Conservation (phyloP, 2,113 vertebrate species). For the Equus przewalskii region DNA sequence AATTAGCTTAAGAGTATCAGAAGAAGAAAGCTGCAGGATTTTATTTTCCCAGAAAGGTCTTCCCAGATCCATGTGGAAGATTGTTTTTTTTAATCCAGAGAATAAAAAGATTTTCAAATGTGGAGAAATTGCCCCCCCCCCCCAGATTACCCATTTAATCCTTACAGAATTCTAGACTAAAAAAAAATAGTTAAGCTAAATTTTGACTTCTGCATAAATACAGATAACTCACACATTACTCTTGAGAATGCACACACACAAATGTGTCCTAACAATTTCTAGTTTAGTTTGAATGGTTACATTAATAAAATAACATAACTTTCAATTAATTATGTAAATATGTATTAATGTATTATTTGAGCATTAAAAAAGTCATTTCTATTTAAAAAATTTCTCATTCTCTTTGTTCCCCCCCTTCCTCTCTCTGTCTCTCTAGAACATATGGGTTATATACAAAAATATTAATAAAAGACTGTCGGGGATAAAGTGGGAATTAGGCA, state of each 20-base stretch:
- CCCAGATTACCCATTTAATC: background rate
- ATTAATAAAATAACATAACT: background rate
- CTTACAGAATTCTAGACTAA: background rate
- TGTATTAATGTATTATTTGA: background rate
- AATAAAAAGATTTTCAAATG: background rate
- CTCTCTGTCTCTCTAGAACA: background rate
- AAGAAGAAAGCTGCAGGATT: background rate
- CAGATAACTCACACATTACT: background rate
- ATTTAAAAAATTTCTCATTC: background rate
- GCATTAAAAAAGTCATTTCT: background rate
- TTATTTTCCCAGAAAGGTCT: background rate
- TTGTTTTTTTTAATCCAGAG: too few species aligned
- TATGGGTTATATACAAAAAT: background rate
- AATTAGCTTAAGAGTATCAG: background rate
- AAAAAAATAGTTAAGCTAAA: background rate
- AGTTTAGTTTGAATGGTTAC: background rate
- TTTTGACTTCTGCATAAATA: background rate
- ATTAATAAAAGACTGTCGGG: background rate
- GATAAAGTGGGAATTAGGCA: background rate
- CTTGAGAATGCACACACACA: background rate
- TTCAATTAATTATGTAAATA: too few species aligned
- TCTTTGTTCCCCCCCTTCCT: background rate
- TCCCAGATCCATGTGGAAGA: background rate
- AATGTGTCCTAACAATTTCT: background rate
- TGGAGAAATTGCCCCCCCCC: background rate